Conservation (phyloP, 2,113 vertebrate species). For the Felis catus region DNA sequence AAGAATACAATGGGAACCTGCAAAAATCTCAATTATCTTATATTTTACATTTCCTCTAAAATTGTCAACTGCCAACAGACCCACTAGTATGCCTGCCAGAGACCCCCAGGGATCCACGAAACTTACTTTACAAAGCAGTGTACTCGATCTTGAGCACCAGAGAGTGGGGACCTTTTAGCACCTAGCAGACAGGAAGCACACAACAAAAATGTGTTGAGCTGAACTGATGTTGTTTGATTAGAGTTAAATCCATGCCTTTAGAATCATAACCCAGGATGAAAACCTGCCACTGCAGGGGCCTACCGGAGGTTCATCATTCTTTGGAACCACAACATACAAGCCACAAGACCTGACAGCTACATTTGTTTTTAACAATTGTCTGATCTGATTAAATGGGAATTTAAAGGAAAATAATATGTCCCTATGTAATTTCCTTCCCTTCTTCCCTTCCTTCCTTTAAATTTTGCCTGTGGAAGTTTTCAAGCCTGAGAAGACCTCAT, state of each 20-base stretch:
- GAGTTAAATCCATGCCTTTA: neutral
- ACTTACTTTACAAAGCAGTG: neutral
- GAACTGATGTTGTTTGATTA: neutral
- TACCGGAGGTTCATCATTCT: neutral
- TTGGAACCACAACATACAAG: neutral
- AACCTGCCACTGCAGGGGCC: neutral
- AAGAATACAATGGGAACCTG: neutral
- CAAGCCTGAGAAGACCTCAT: neutral
- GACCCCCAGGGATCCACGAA: neutral
- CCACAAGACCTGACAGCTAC: neutral
- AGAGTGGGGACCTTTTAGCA: neutral
- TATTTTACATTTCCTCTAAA: neutral
- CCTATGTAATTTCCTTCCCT: neutral
- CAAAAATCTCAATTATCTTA: neutral
- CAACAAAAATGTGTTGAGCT: neutral
- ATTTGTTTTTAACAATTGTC: neutral
- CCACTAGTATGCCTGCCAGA: too few species aligned
- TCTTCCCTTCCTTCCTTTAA: neutral
- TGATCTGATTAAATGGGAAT: slow-evolving; percentile 32
- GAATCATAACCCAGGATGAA: neutral
- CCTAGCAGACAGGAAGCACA: neutral
- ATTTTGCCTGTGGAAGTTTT: neutral
- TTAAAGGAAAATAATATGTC: slow-evolving; percentile 1
- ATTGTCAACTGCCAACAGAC: neutral
- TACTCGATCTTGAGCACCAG: neutral